Evolutionary conservation across 2,888 invertebrate species (phyloP), one percentile per base, ranked within the genome.

Genomic region (Limnephilus rhombicus): DNA sequence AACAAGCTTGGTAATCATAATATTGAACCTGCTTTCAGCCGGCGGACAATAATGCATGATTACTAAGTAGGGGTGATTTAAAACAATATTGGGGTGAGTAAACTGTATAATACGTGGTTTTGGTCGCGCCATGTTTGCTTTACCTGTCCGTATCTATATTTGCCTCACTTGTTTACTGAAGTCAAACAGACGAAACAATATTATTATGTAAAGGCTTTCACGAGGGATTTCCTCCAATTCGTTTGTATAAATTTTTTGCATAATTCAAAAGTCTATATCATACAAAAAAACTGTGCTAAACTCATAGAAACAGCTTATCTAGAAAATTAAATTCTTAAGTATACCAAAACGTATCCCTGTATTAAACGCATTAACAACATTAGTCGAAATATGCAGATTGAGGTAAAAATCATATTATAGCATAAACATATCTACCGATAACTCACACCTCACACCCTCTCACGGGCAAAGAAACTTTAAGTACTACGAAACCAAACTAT

Each of bases 1-100:
- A 90, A 90, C 90, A 90, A 24, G 85, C 45, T 82, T 34, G 90
- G 45, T 90, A 85, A 90, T 90, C 90, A 90, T 85, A 90, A 90
- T 90, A 90, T 90, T 90, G 90, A 85, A 90, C 83, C 68, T 90
- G 82, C 89, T 89, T 89, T 89, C 81, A 89, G 41, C 34, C 81
- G 13, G 37, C 41, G 82, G 89, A 80, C 82, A 88, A 80, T 88
- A 80, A 88, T 88, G 88, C 80, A 88, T 88, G 88, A 88, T 88
- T 88, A 37, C 88, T 88, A 80, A 88, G 88, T 88, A 88, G 88
- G 80, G 88, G 80, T 80, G 88, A 88, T 88, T 88, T 88, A 68
- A 88, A 88, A 80, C 80, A 88, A 88, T 88, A 88, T 88, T 68
- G 80, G 88, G 88, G 88, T 34, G 80, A 3, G 45, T 34, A 34